Percentiles rank a stretch among this genome's conserved stretches.
phyloP scores from a whole-genome alignment of 2,888 invertebrate species.

The Branchellion lobata region DNA sequence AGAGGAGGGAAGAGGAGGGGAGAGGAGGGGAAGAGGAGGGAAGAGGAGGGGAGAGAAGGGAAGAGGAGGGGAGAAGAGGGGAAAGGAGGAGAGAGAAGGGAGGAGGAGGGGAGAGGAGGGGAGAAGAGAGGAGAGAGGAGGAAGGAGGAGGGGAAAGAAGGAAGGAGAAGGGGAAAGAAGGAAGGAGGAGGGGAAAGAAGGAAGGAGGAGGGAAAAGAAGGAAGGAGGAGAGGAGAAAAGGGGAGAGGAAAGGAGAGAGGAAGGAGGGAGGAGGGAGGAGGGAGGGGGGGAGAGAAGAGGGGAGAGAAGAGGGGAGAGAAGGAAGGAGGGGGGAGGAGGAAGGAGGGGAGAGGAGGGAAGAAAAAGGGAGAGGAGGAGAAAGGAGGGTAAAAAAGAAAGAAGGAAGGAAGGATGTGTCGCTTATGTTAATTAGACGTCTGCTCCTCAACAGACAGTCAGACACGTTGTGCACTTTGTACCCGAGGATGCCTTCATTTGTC shows the following conservation, averaged over 20 bases:
- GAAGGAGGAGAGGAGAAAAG: background rate
- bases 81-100: background rate
- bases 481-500: no score
- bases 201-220: background rate
- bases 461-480: no score
- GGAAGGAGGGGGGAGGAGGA: background rate
- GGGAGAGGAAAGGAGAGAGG: background rate
- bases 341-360: background rate
- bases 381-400: background rate
- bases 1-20: background rate
- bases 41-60: background rate
- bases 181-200: background rate
- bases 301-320: background rate
- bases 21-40: background rate
- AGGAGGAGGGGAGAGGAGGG: background rate
- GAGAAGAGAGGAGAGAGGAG: background rate
- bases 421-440: no score
- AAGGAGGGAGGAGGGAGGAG: background rate
- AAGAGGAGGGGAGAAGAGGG: background rate
- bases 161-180: background rate
- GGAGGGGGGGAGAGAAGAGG: background rate
- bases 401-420: conserved; percentile 24
- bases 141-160: background rate
- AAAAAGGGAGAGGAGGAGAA: background rate
- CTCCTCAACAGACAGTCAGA: no score